A percentile compares a stretch with the other conserved stretches of the same genome.
Evolutionary conservation across 2,113 vertebrate species (phyloP).

Genomic region (Sinosuthora webbiana): DNA sequence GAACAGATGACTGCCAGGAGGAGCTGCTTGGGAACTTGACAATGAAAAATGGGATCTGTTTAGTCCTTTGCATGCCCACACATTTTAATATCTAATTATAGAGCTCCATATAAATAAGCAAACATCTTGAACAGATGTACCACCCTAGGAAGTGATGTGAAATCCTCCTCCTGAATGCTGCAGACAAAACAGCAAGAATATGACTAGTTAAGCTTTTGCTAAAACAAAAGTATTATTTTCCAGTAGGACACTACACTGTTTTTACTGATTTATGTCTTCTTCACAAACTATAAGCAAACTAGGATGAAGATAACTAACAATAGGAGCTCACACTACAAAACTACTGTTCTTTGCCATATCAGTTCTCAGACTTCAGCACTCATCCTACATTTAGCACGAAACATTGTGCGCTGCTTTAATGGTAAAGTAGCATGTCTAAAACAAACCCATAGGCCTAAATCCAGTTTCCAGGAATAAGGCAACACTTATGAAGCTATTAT

Average conservation of each 20-base stretch:
- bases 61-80: background rate
- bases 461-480: background rate
- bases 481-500: background rate
- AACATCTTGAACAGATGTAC: slow-evolving; percentile 33
- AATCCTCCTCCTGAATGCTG: background rate
- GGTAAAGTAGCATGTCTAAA: background rate
- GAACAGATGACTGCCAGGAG: background rate
- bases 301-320: background rate
- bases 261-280: background rate
- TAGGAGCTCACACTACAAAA: background rate
- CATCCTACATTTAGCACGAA: background rate
- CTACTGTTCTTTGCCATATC: background rate
- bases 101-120: background rate
- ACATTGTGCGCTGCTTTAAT: accelerated
- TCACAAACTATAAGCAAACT: background rate
- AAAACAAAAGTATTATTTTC: background rate
- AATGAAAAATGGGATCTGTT: slow-evolving; percentile 27
- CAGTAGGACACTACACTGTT: background rate
- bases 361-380: background rate
- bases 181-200: background rate
- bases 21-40: background rate
- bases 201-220: background rate
- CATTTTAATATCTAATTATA: slow-evolving; percentile 19
- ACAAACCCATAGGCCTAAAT: background rate
- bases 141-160: background rate